Evolutionary conservation across 2,113 vertebrate genomes (phyloP), one percentile per base, ranked within the genome.

Genomic region (Phyllostomus hastatus): DNA sequence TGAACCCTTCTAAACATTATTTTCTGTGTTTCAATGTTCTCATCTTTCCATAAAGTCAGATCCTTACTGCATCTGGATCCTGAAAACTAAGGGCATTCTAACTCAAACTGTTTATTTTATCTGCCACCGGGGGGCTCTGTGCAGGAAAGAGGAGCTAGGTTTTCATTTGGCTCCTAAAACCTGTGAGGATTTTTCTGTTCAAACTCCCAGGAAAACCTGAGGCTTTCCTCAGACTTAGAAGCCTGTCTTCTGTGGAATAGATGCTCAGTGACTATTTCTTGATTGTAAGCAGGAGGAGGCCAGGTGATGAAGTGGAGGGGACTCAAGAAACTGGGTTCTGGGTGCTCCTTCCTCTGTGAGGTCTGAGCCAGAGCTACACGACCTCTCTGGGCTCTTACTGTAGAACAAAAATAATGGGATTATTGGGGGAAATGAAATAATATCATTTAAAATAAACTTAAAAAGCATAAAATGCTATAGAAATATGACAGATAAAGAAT

Each of bases 101-200:
- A 26, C 10, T 83, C 14, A 0, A 69, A 33, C 24, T 73, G 10
- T 57, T 48, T 85, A 82, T 78, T n/a, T 83, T 94, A 76, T 38
- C 26, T 70, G 61, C 85, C 93, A 78, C 95, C 85, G 95, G 96
- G 87, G 96, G 93, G 88, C 93, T 43, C 96, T 72, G 20, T 7
- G 33, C 31, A 54, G 20, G 46, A 38, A 81, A 3, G 19, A 83
- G 1, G 6, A 69, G 38, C 59, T 35, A 11, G 33, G 28, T 73
- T 78, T 87, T 48, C 22, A 7, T 10, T 54, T 0, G 0, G 20
- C 26, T 33, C 38, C n/a, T 41, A 78, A 94, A 95, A 90, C 19
- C 26, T 75, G 31, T 33, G 54, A 35, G n/a, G 52, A 52, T 78
- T 88, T 87, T 94, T 78, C 38, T 94, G 41, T 82, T 59, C 35